These are phyloP conservation scores for Neolamprologus toae DNA, from an alignment of 2,113 vertebrate genomes.

Conservation along the genomic window DNA sequence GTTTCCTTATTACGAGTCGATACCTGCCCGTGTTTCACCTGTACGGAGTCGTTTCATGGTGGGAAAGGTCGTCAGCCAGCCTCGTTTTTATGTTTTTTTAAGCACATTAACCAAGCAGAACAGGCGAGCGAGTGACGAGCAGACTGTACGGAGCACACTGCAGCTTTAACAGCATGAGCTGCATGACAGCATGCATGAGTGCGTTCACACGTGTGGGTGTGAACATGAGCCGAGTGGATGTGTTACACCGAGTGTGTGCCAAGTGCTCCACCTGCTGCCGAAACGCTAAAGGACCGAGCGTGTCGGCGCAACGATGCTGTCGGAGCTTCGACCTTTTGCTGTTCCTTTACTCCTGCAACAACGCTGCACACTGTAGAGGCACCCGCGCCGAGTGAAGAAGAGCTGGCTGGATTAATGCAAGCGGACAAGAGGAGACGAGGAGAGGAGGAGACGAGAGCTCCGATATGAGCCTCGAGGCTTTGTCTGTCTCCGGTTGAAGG, in stretches of 20 bases:
- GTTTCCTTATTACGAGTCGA: slow-evolving; percentile 46
- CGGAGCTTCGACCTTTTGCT: slow-evolving; percentile 7
- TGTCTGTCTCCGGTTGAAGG: slow-evolving; percentile 31
- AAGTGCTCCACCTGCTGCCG: slow-evolving; percentile 58
- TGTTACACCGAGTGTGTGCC: background rate
- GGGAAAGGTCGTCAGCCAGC: slow-evolving; percentile 7
- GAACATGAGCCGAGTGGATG: background rate
- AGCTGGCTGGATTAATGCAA: background rate
- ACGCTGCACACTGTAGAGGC: background rate
- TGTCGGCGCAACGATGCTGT: background rate
- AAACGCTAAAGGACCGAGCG: background rate
- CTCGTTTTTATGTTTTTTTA: background rate
- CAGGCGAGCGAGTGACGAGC: background rate
- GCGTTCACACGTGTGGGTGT: slow-evolving; percentile 9
- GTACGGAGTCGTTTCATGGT: background rate
- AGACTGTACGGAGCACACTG: background rate
- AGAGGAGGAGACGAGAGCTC: background rate
- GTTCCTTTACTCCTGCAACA: slow-evolving; percentile 9
- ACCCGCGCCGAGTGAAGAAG: background rate
- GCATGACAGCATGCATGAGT: slow-evolving; percentile 4
- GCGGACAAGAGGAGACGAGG: background rate
- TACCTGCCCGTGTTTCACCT: slow-evolving; percentile 17
- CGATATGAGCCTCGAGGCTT: background rate
- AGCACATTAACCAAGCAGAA: slow-evolving; percentile 4
- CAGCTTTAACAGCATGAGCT: slow-evolving; percentile 32